These are phyloP conservation scores for Kradibia gibbosae DNA, from an alignment of 1,140 invertebrate genomes.

Conservation along the genomic window DNA sequence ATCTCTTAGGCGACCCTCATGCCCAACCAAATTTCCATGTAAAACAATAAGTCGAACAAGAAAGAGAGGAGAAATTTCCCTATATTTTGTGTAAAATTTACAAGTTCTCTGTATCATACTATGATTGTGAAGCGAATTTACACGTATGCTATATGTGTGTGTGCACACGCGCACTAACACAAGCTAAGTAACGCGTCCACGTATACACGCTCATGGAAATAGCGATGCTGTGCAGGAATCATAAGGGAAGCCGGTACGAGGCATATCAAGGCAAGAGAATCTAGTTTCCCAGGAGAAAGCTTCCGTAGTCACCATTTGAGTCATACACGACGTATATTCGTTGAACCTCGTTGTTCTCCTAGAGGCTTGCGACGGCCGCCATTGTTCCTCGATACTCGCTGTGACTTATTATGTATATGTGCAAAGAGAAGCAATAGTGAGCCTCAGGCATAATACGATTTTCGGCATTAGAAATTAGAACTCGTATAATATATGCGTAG, in stretches of 20 bases:
- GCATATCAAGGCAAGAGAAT: neutral
- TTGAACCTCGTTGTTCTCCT: neutral
- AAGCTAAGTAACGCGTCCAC: slow-evolving; percentile 17
- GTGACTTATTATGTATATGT: neutral
- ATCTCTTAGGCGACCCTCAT: neutral
- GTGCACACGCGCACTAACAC: neutral
- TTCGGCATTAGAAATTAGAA: too few species aligned
- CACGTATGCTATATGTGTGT: neutral
- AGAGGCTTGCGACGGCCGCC: slow-evolving; percentile 27
- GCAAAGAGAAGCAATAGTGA: neutral
- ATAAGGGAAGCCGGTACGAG: neutral
- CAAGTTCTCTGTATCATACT: slow-evolving; percentile 1
- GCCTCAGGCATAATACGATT: neutral
- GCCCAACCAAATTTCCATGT: neutral
- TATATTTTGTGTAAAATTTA: slow-evolving; percentile 1
- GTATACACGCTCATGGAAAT: slow-evolving; percentile 3
- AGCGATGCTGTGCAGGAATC: neutral
- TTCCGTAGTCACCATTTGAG: neutral
- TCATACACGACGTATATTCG: neutral
- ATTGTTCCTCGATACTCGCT: neutral
- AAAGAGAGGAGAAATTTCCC: neutral
- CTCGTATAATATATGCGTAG: neutral
- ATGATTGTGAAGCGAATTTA: neutral
- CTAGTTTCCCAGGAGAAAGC: neutral
- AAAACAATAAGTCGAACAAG: neutral